Conservation (phyloP, 2,113 vertebrate genomes). For the Albula goreensis region DNA sequence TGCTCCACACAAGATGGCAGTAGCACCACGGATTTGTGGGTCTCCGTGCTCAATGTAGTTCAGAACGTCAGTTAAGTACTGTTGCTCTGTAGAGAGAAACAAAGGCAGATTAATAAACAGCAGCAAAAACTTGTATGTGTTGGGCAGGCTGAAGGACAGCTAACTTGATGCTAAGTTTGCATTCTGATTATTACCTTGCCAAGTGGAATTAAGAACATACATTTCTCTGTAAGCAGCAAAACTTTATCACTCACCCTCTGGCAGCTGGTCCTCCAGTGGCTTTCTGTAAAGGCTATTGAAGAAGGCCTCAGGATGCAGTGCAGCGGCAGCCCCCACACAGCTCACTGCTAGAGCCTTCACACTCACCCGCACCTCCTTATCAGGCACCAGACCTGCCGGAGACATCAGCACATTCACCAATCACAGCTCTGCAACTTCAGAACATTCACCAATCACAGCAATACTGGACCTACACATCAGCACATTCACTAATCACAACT, state of each 20-base stretch:
- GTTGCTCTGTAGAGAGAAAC: slow-evolving; percentile 77
- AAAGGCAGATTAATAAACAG: neutral
- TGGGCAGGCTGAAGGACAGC: too few species aligned
- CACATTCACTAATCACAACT: neutral
- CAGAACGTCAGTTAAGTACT: slow-evolving; percentile 87
- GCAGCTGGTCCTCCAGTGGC: slow-evolving; percentile 72
- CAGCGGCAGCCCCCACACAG: slow-evolving; percentile 86
- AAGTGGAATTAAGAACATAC: neutral
- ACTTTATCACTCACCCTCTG: slow-evolving; percentile 64
- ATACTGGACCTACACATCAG: neutral
- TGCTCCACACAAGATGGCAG: slow-evolving; percentile 87
- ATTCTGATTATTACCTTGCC: too few species aligned
- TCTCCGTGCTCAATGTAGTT: slow-evolving; percentile 87
- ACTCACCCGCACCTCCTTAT: slow-evolving; percentile 91
- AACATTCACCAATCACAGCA: neutral
- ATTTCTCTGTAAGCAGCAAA: neutral
- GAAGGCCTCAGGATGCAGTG: slow-evolving; percentile 87
- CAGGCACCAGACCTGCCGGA: slow-evolving; percentile 81
- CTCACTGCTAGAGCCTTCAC: slow-evolving; percentile 93
- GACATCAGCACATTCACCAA: neutral
- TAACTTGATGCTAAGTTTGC: too few species aligned
- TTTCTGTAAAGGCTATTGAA: slow-evolving; percentile 86
- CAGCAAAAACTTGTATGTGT: neutral
- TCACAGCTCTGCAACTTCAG: neutral
- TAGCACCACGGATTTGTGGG: slow-evolving; percentile 92